phyloP scores from a whole-genome alignment of 2,888 invertebrate species.

The Cryptus armator region DNA sequence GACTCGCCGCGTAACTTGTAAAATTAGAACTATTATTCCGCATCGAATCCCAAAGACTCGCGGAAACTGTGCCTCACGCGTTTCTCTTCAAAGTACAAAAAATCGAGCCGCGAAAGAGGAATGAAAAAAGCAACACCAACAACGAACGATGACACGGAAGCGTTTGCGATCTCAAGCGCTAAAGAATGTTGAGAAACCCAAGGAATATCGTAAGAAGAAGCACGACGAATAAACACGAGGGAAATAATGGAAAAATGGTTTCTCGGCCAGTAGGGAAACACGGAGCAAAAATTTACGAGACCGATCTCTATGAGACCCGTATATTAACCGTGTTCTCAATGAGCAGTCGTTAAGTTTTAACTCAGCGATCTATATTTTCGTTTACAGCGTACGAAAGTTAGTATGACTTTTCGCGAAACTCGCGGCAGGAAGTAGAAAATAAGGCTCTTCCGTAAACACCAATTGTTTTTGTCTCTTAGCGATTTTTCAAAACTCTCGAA shows the following conservation, averaged over 20 bases:
- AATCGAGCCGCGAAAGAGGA: conserved; percentile 47
- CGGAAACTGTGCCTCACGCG: conserved; percentile 38
- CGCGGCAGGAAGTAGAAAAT: neutral
- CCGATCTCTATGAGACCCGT: conserved; percentile 19
- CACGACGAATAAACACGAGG: conserved; percentile 59
- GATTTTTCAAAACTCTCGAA: neutral
- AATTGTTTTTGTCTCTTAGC: neutral
- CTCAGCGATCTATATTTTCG: neutral
- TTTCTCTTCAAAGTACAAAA: conserved; percentile 65
- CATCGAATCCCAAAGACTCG: conserved; percentile 16
- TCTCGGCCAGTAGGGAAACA: conserved; percentile 54
- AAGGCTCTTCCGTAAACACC: neutral
- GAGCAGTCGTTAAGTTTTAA: neutral
- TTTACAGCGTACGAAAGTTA: neutral
- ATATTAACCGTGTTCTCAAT: conserved; percentile 44
- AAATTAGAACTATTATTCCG: conserved; percentile 21
- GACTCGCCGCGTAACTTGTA: no score
- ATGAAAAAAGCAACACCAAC: neutral
- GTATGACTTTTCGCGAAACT: neutral
- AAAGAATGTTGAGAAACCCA: conserved; percentile 37
- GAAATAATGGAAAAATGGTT: conserved; percentile 21
- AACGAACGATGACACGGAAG: conserved; percentile 32
- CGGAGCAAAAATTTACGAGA: conserved; percentile 55
- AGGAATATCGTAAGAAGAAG: conserved; percentile 29
- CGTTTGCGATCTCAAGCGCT: conserved; percentile 45